Evolutionary conservation across 2,797 vertebrate species (phyloP), one percentile per base, ranked within the genome.

Genomic region (Halcyon chelicuti): DNA sequence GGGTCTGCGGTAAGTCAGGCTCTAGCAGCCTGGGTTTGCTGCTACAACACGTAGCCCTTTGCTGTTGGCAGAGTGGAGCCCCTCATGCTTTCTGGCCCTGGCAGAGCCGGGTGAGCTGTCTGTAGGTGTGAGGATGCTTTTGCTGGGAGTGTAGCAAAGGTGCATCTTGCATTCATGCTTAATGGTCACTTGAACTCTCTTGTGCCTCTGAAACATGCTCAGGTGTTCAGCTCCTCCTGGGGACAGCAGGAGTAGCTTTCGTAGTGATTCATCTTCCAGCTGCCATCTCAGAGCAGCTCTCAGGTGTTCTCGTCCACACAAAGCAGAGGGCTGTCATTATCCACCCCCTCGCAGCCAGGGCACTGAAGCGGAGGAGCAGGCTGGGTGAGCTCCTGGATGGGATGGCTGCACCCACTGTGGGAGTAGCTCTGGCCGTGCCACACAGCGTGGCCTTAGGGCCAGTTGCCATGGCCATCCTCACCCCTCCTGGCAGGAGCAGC

Each of bases 401-500:
- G 54, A 11, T 1, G 11, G 78, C 62, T 89, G 66, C 74, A 60
- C 44, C 82, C 88, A 5, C 0, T 1, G 33, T 7, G 72, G 33
- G 58, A 65, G 72, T 7, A 5, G 68, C 79, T 66, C 46, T 2
- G 19, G 60, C 74, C 19, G 0, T 22, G 49, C 16, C 8, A 1
- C 0, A 1, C 9, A 2, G 66, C 0, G 0, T 8, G 57, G 70
- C 57, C 47, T 26, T 3, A 1, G 42, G 47, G 4, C 31, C 10
- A 9, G 49, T 74, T 72, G 51, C 75, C 19, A 0, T 7, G 40
- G 47, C 35, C 4, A 10, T 51, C 39, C 35, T 75, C 73, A 44
- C 17, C 33, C n/a, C 10, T 20, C 3, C 0, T 6, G 10, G 54
- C 80, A 22, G 22, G 5, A 74, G 7, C n/a, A 5, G 11, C 47